A percentile compares a stretch with the other conserved stretches of the same genome.
Evolutionary conservation across 2,888 invertebrate species (phyloP).

Genomic region (Platycnemis pennipes): DNA sequence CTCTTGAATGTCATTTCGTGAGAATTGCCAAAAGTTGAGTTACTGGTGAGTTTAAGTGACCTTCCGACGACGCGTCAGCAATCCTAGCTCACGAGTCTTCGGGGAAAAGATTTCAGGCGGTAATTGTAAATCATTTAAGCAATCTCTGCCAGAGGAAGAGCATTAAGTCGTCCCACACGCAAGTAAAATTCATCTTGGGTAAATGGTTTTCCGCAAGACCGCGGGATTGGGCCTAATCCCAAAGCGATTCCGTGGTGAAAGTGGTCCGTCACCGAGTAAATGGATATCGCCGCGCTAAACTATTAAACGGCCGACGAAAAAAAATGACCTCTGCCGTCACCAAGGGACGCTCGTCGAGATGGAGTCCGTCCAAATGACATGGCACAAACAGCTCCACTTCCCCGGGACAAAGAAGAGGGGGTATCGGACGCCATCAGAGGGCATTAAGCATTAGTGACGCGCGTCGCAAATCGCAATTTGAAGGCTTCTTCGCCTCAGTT

Average conservation of each 20-base stretch:
- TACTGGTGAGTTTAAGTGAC: not conserved
- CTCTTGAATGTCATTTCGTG: not conserved
- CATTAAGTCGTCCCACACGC: not conserved
- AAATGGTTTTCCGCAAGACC: not conserved
- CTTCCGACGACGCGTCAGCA: not conserved
- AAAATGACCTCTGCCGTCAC: not conserved
- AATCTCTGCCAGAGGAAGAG: not conserved
- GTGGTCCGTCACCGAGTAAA: constrained; percentile 16
- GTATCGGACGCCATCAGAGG: not conserved
- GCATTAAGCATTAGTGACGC: not conserved
- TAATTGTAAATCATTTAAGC: not conserved
- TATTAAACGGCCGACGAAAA: constrained; percentile 9
- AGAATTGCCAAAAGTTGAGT: not conserved
- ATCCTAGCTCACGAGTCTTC: not conserved
- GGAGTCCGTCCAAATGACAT: constrained; percentile 13
- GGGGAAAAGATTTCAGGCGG: not conserved
- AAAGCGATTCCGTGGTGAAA: not conserved
- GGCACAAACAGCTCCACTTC: not conserved
- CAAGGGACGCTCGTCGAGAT: not conserved
- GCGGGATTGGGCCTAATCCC: not conserved
- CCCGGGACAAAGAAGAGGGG: not conserved
- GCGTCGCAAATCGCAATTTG: not conserved
- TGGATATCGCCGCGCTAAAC: not conserved
- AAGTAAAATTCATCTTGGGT: not conserved
- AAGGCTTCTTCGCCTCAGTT: not conserved